Evolutionary conservation across 2,113 vertebrate species (phyloP), one percentile per base, ranked within the genome.

Genomic region (Rhinogobius similis): DNA sequence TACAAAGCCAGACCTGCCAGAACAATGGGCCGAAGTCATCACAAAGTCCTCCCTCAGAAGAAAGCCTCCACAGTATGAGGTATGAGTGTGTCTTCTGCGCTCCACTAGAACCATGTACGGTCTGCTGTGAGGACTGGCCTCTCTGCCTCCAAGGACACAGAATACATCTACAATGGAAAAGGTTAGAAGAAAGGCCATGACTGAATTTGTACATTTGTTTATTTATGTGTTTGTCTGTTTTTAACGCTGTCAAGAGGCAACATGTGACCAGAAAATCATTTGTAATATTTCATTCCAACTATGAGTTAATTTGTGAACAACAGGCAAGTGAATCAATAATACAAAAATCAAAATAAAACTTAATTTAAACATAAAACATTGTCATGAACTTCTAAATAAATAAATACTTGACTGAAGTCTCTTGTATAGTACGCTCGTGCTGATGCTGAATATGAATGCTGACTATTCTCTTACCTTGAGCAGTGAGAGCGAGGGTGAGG

Each of bases 21-120:
- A 2, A 21, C 90, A 92, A 56, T 92, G 90, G 62, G 91, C 89
- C 0, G 89, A 89, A 10, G 89, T 91, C 77, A 90, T 61, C 73
- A 92, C 88, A 69, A 86, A 90, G 10, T 92, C 79, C 11, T 85
- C 36, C 21, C 27, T 87, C 43, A 92, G 29, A 24, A 92, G 79
- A 23, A 92, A 88, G 24, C 87, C 91, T 6, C 32, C 87, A 14
- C 91, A 92, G 62, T 13, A 0, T 0, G 0, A 1, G n/a, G 0
- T 12, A n/a, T n/a, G 0, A 0, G 0, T 0, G 0, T 1, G 0
- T 5, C 0, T 0, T n/a, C n/a, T n/a, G n/a, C n/a, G n/a, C 24
- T 24, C 1, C 48, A 91, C 4, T 44, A 83, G 63, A 6, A 67
- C 90, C 89, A 92, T 92, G 78, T 88, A 89, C 0, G 90, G 85